Evolutionary conservation across 2,797 vertebrate species (phyloP).

Genomic region (Macropus fuliginosus): DNA sequence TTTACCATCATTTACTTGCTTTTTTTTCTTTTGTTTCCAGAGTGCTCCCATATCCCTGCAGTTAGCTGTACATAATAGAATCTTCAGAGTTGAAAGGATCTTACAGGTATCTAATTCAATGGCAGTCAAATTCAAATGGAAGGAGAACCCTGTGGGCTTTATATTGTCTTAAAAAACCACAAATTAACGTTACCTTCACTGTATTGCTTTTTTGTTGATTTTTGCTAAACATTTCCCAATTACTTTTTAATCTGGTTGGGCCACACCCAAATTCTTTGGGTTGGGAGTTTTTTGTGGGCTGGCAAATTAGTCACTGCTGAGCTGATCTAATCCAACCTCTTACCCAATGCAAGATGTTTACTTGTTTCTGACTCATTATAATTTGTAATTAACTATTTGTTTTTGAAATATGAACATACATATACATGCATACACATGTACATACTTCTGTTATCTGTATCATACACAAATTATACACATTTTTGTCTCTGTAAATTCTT

Average conservation of each 20-base stretch:
- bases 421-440: background rate
- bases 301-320: background rate
- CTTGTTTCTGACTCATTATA: background rate
- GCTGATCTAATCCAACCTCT: background rate
- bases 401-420: background rate
- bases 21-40: background rate
- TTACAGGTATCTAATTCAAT: background rate
- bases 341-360: background rate
- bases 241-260: background rate
- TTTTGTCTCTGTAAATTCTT: background rate
- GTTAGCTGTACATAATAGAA: background rate
- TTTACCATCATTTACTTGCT: background rate
- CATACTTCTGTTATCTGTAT: background rate
- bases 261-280: background rate
- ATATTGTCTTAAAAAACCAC: background rate
- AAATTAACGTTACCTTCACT: background rate
- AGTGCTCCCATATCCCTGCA: background rate
- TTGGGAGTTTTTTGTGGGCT: background rate
- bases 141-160: background rate
- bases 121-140: background rate
- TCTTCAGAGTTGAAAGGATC: background rate
- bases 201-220: background rate
- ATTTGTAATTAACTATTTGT: background rate
- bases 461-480: background rate
- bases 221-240: background rate